Evolutionary conservation across 1,140 invertebrate species (phyloP).

Genomic region (Nasonia vitripennis): DNA sequence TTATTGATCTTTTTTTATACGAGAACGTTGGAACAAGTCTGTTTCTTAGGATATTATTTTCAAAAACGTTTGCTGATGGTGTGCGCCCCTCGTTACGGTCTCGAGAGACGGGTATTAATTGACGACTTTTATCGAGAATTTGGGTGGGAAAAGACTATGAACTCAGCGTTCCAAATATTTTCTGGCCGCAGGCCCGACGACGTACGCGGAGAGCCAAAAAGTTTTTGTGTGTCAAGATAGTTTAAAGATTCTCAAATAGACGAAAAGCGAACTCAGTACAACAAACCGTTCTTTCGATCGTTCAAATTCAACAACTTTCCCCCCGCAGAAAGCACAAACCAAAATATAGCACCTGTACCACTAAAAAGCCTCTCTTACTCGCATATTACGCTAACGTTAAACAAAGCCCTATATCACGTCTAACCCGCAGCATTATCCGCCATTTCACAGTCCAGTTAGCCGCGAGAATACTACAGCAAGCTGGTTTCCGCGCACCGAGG

Average conservation of each 20-base stretch:
- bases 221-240: neutral
- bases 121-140: neutral
- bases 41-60: neutral
- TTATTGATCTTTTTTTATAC: neutral
- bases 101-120: too few relatives aligned
- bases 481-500: neutral
- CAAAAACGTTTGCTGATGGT: neutral
- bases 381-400: neutral
- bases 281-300: neutral
- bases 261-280: neutral
- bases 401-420: neutral
- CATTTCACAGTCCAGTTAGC: constrained; percentile 18
- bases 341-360: neutral
- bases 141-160: neutral
- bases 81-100: too few relatives aligned
- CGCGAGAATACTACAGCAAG: neutral
- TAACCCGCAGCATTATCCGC: neutral
- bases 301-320: neutral
- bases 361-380: too few relatives aligned
- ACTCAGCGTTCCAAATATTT: neutral
- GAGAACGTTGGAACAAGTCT: neutral
- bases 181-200: neutral
- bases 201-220: too few relatives aligned
- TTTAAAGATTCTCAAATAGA: neutral
- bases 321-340: too few relatives aligned